phyloP scores from a whole-genome alignment of 2,888 invertebrate species.

The Mythimna impura region DNA sequence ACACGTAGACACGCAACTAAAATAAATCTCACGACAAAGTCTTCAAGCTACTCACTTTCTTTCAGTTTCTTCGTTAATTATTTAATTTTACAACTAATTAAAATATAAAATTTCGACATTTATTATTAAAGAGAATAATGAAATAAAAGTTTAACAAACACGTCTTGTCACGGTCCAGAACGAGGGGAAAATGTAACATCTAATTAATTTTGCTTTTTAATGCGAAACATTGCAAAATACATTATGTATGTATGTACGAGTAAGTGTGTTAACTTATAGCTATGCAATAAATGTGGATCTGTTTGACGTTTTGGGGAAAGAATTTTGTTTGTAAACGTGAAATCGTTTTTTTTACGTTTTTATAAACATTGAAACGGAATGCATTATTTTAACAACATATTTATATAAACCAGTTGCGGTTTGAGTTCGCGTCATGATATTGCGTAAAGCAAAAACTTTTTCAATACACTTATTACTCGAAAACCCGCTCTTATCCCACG shows the following conservation, averaged over 20 bases:
- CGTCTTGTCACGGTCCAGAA: slow-evolving; percentile 80
- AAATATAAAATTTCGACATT: slow-evolving; percentile 41
- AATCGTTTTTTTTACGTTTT: background rate
- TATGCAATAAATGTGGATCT: slow-evolving; percentile 55
- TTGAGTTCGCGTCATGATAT: background rate
- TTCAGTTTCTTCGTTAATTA: slow-evolving; percentile 47
- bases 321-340: slow-evolving; percentile 34
- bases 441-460: slow-evolving; percentile 10
- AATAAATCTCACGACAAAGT: slow-evolving; percentile 74
- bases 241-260: slow-evolving; percentile 58
- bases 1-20: slow-evolving; percentile 63
- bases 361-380: slow-evolving; percentile 20
- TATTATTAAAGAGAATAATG: slow-evolving; percentile 49
- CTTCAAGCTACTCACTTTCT: slow-evolving; percentile 55
- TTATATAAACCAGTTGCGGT: background rate
- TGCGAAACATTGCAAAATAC: slow-evolving; percentile 69
- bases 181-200: slow-evolving; percentile 78
- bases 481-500: no score
- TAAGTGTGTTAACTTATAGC: slow-evolving; percentile 59
- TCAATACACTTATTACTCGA: no score
- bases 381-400: background rate
- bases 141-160: slow-evolving; percentile 61
- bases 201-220: slow-evolving; percentile 75
- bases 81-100: slow-evolving; percentile 32
- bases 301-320: slow-evolving; percentile 17